Conservation (phyloP, 1,140 invertebrate genomes). For the Trichonephila inaurata region DNA sequence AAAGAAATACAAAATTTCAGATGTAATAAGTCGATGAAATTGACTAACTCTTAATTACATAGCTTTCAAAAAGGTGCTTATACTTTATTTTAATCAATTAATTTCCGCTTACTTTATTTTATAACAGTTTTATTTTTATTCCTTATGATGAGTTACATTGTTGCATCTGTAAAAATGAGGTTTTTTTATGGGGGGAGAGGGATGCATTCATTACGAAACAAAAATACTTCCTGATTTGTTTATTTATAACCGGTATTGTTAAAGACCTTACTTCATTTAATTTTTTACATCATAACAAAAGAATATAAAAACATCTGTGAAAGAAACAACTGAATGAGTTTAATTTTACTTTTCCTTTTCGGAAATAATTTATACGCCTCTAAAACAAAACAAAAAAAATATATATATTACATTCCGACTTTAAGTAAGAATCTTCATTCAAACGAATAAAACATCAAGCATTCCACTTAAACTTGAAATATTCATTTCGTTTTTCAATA, state of each 20-base stretch:
- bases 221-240: neutral
- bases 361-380: slow-evolving; percentile 29
- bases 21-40: too few relatives aligned
- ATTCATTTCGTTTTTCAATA: slow-evolving; percentile 65
- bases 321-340: neutral
- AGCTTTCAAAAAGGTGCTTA: too few relatives aligned
- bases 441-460: slow-evolving; percentile 51
- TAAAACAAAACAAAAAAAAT: neutral
- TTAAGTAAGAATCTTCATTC: slow-evolving; percentile 33
- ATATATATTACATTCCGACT: neutral
- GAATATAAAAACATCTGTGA: neutral
- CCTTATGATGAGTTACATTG: neutral
- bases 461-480: slow-evolving; percentile 54
- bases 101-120: neutral
- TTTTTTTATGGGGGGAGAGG: neutral
- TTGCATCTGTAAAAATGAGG: neutral
- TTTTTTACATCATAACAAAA: neutral
- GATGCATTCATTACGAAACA: neutral
- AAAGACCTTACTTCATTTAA: neutral
- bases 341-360: slow-evolving; percentile 25
- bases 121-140: neutral
- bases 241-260: neutral
- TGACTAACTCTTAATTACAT: too few relatives aligned
- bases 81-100: neutral
- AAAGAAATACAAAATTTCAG: too few relatives aligned